Evolutionary conservation across 2,113 vertebrate species (phyloP), one percentile per base, ranked within the genome.

Genomic region (Tapirus terrestris): DNA sequence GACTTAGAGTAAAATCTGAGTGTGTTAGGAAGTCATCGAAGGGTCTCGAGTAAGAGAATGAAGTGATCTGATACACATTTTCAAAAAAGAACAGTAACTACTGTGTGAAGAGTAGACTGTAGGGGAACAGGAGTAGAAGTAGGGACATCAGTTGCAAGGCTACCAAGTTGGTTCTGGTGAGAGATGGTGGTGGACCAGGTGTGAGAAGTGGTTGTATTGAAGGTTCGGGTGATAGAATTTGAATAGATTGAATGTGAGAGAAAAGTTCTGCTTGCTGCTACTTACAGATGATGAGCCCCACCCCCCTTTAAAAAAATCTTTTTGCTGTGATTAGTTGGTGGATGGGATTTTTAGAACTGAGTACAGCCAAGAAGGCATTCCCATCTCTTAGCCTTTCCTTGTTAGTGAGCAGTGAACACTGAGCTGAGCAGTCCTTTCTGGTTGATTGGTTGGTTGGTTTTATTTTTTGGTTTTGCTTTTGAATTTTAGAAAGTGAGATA

Each of bases 401-500:
- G 4, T 25, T 39, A 58, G 36, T 63, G 70, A 96, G 27, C 18
- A 79, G 58, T 79, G 72, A 80, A 13, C 68, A 63, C 33, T 90
- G 51, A 92, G 10, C 9, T 18, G 29, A 88, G 75, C 53, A 65
- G 3, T 70, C 45, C 45, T 45, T 36, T 48, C 3, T 31, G 13
- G 51, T 53, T 39, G 39, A 39, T 39, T 39, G 39, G 39, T 53
- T 53, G 12, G 9, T 48, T 48, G 48, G 8, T 48, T 95, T 76
- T 48, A 81, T 63, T 81, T 48, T 21, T 82, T 81, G 17, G 36
- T 94, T 92, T 84, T 60, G 11, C 17, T 72, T 95, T 53, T 77
- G 11, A 95, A n/a, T 93, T 96, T 93, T 65, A 91, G 89, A 61
- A 85, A 75, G 51, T 31, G 51, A 85, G 67, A 39, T 58, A 75